phyloP scores from a whole-genome alignment of 2,888 invertebrate genomes.

The Spilosoma lubricipeda region DNA sequence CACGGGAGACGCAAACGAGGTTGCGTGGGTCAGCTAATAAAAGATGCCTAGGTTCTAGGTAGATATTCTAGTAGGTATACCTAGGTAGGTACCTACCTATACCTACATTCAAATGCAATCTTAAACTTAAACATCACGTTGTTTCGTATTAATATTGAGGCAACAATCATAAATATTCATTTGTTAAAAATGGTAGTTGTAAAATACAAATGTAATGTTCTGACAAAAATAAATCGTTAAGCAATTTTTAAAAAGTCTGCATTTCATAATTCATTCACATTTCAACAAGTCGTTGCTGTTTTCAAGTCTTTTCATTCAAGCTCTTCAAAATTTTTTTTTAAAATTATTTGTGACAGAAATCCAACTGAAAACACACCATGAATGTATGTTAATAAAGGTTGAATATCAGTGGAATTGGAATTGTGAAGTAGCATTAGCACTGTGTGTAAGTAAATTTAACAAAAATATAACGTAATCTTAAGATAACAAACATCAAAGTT shows the following conservation, averaged over 20 bases:
- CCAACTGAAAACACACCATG: neutral
- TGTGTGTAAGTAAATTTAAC: neutral
- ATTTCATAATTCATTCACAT: too few relatives aligned
- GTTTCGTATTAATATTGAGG: neutral
- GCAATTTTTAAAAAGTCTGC: too few relatives aligned
- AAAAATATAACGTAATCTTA: neutral
- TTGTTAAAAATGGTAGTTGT: neutral
- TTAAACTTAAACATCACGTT: neutral
- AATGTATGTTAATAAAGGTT: neutral
- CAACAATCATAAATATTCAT: neutral
- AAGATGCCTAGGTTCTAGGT: too few relatives aligned
- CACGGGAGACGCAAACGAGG: too few relatives aligned
- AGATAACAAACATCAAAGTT: conserved; percentile 34
- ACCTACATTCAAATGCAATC: neutral
- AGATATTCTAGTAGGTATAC: too few relatives aligned
- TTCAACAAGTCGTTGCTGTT: too few relatives aligned
- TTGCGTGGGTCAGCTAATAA: too few relatives aligned
- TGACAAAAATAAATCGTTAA: too few relatives aligned
- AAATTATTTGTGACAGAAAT: neutral
- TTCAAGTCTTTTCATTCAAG: neutral
- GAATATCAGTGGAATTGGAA: neutral
- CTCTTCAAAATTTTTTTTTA: neutral
- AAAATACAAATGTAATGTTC: neutral
- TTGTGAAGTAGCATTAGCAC: neutral
- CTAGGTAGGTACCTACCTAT: too few relatives aligned